Conservation (phyloP, 2,113 vertebrate genomes). For the Eptatretus burgeri region DNA sequence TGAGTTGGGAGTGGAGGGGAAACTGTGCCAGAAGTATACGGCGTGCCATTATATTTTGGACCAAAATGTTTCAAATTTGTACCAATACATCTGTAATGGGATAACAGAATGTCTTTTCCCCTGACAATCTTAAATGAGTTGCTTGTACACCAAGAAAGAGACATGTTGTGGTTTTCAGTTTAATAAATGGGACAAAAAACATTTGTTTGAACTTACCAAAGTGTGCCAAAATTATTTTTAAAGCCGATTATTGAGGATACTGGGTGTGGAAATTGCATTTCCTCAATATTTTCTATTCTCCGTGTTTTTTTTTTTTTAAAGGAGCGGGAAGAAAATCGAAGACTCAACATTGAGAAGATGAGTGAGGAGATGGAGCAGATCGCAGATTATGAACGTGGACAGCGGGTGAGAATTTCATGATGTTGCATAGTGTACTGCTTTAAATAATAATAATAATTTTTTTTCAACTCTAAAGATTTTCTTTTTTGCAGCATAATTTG, state of each 20-base stretch:
- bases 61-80: no score
- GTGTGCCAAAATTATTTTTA: not conserved
- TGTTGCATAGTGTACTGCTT: no score
- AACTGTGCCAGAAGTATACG: no score
- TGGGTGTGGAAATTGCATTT: not conserved
- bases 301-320: not conserved
- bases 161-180: not conserved
- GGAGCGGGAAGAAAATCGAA: constrained; percentile 2
- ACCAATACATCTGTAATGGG: no score
- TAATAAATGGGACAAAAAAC: not conserved
- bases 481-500: not conserved
- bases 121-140: not conserved
- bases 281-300: not conserved
- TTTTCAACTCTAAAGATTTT: not conserved
- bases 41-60: no score
- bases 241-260: not conserved
- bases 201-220: not conserved
- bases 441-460: no score
- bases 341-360: constrained; percentile 5
- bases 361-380: constrained; percentile 1
- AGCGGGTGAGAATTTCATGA: not conserved
- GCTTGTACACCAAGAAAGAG: not conserved
- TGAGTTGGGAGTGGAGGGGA: no score
- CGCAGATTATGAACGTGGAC: constrained; percentile 4
- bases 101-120: no score